Evolutionary conservation across 1,140 invertebrate species (phyloP), one percentile per base, ranked within the genome.

Genomic region (Drosophila novamexicana): DNA sequence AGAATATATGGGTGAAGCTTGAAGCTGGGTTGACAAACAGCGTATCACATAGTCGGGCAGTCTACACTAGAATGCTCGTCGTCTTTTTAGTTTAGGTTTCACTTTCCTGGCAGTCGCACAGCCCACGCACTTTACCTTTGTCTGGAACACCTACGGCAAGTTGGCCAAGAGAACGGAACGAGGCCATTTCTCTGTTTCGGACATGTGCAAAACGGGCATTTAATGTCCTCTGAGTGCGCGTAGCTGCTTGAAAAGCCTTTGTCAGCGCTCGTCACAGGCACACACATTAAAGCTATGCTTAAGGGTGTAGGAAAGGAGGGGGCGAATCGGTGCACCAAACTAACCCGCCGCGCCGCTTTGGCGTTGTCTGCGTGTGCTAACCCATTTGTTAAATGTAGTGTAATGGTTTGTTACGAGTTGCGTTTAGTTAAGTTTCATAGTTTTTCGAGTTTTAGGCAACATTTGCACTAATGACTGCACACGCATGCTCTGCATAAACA

Each of bases 371-470:
- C 45, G 62, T 29, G 6, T 65, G 5, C 63, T 67, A 86, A 79
- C 84, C 83, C 84, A 86, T 89, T 86, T 86, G 83, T 83, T 86
- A 75, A 86, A 86, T 86, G 83, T 86, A 86, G 63, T 77, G 83
- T 88, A 57, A 86, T 63, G 73, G 73, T 66, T 89, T 88, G 83
- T 86, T 88, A 79, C 68, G 54, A 82, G 69, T 79, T 83, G 54
- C 69, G 72, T 77, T 84, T 64, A 84, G 81, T 77, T 81, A 50
- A 84, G 70, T 79, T 79, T 73, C 22, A 52, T 69, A 58, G 42
- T 49, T 77, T 77, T 73, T 77, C 39, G 42, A 75, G 62, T 79
- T 79, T 79, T 76, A 64, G 73, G 73, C 67, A 75, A 83, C 84
- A 75, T 83, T 89, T 80, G 54, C 80, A 69, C 74, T 89, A 88